Evolutionary conservation across 1,140 invertebrate species (phyloP).

Genomic region (Aphidius gifuensis): DNA sequence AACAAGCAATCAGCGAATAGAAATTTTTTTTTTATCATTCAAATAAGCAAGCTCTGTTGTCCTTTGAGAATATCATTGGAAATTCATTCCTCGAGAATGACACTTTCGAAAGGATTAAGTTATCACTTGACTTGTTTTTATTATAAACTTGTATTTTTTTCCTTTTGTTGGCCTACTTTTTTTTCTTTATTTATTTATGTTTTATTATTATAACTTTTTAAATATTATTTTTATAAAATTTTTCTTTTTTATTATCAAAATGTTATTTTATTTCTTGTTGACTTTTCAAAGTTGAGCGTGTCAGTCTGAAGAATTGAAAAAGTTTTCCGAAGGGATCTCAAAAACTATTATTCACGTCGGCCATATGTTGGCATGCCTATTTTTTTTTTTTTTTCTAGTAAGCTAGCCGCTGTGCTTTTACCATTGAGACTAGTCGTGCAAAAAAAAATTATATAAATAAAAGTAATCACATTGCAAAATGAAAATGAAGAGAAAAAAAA

Average conservation of each 20-base stretch:
- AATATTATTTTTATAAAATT: no score
- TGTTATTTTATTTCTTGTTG: background rate
- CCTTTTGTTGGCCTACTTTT: background rate
- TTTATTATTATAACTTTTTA: no score
- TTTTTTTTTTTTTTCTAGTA: background rate
- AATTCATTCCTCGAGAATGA: background rate
- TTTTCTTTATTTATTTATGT: no score
- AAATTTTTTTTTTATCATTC: conserved; percentile 8
- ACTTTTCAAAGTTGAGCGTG: conserved; percentile 5
- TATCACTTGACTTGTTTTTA: conserved; percentile 15
- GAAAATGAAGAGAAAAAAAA: no score
- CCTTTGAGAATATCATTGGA: no score
- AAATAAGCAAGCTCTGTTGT: no score
- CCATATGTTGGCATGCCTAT: background rate
- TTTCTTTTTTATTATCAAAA: no score
- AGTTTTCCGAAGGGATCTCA: conserved; percentile 12
- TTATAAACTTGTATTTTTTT: background rate
- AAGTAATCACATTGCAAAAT: no score
- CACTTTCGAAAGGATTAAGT: conserved; percentile 22
- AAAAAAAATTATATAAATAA: no score
- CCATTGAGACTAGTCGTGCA: no score
- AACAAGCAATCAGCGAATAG: background rate
- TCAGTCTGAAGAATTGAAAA: conserved; percentile 23
- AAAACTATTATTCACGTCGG: conserved; percentile 16
- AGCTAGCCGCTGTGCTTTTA: no score